Conservation (phyloP, 2,888 invertebrate species). For the Charanyca ferruginea region DNA sequence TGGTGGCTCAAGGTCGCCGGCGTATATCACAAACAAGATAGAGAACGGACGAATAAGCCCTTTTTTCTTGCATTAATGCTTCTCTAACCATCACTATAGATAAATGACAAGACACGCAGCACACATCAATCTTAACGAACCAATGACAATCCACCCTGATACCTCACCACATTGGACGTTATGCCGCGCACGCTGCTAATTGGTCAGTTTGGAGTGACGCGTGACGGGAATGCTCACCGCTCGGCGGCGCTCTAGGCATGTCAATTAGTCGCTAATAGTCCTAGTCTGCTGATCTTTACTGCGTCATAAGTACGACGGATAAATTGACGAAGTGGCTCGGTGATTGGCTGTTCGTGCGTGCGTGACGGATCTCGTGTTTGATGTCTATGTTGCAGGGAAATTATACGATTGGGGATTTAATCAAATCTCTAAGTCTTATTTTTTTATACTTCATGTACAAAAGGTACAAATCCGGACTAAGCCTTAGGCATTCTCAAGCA, state of each 20-base stretch:
- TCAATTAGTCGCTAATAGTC: conserved; percentile 45
- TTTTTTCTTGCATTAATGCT: too few species aligned
- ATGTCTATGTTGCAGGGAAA: too few species aligned
- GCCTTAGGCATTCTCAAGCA: too few species aligned
- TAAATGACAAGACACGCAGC: not conserved
- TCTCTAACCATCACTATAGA: not conserved
- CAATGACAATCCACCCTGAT: conserved; percentile 19
- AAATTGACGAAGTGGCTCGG: not conserved
- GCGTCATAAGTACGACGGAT: not conserved
- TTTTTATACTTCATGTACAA: too few species aligned
- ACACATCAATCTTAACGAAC: conserved; percentile 27
- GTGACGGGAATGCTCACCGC: conserved; percentile 39
- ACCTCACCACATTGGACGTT: conserved; percentile 20
- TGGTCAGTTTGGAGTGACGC: conserved; percentile 40
- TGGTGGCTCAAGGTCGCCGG: too few species aligned
- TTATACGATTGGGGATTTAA: too few species aligned
- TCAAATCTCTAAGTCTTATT: too few species aligned
- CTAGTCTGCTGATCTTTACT: not conserved
- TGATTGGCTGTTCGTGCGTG: not conserved
- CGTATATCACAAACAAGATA: too few species aligned
- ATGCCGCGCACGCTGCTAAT: conserved; percentile 35
- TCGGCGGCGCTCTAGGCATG: conserved; percentile 10
- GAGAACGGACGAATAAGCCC: too few species aligned
- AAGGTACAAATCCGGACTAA: too few species aligned
- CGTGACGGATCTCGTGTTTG: too few species aligned